A percentile compares a stretch with the other conserved stretches of the same genome.
phyloP scores from a whole-genome alignment of 1,140 invertebrate species.

The Lucilia sericata region DNA sequence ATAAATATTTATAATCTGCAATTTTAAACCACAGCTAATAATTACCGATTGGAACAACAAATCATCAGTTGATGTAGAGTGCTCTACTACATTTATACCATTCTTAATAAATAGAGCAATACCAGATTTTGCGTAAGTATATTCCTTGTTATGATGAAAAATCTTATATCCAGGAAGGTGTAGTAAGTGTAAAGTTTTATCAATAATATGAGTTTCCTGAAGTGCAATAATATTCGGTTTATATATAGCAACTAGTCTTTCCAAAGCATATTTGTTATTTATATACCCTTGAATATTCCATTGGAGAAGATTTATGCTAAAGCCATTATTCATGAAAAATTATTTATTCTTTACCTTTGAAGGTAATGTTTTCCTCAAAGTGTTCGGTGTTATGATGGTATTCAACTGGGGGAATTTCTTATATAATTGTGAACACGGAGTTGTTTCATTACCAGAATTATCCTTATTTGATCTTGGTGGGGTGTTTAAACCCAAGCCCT shows the following conservation, averaged over 20 bases:
- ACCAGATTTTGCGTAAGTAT: neutral
- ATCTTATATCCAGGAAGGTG: neutral
- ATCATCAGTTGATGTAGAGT: neutral
- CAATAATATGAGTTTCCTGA: neutral
- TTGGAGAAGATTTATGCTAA: neutral
- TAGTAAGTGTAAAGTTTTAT: neutral
- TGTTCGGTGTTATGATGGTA: neutral
- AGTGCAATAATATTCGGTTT: neutral
- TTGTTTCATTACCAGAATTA: no score
- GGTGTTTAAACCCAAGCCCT: neutral
- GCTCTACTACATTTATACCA: neutral
- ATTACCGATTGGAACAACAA: neutral
- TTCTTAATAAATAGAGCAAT: neutral
- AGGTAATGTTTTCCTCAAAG: neutral
- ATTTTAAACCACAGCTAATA: neutral
- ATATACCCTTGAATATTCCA: neutral
- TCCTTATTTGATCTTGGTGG: neutral
- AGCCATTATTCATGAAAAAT: neutral
- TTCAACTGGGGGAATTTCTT: neutral
- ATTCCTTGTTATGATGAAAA: neutral
- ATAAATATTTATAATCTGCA: neutral
- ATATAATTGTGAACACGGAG: neutral
- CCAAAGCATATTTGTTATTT: neutral
- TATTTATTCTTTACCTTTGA: neutral
- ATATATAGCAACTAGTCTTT: neutral